phyloP scores from a whole-genome alignment of 2,888 invertebrate species.

The Tyria jacobaeae region DNA sequence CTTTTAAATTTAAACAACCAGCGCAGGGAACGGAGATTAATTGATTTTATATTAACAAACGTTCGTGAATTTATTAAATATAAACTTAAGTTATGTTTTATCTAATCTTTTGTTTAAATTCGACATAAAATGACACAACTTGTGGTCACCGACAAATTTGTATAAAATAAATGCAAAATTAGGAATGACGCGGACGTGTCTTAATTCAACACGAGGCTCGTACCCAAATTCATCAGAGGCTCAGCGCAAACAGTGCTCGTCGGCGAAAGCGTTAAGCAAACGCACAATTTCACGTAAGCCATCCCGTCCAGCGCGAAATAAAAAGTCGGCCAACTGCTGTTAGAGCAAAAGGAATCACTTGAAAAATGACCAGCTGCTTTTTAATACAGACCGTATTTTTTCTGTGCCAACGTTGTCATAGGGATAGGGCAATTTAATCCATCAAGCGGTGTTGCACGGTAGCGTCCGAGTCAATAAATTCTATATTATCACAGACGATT shows the following conservation, averaged over 20 bases:
- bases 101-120: background rate
- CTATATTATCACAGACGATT: conserved; percentile 81
- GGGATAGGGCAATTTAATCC: conserved; percentile 87
- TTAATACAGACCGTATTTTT: conserved; percentile 85
- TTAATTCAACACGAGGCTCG: conserved; percentile 77
- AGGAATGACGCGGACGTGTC: conserved; percentile 61
- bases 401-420: conserved; percentile 85
- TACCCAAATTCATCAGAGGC: conserved; percentile 76
- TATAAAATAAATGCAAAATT: conserved; percentile 52
- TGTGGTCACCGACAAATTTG: conserved; percentile 48
- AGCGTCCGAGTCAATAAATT: conserved; percentile 82
- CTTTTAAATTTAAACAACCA: conserved; percentile 42
- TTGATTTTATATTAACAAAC: conserved; percentile 35
- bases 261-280: conserved; percentile 69
- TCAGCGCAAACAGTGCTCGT: conserved; percentile 70
- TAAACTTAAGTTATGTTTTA: background rate
- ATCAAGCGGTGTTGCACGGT: conserved; percentile 78
- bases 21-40: conserved; percentile 25
- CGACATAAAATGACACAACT: conserved; percentile 26
- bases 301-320: conserved; percentile 51
- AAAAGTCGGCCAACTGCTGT: conserved; percentile 73
- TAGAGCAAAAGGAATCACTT: conserved; percentile 85
- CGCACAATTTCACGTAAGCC: conserved; percentile 69
- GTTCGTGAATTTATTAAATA: conserved; percentile 14
- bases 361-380: conserved; percentile 87